Percentiles rank a stretch among this genome's conserved stretches.
Conservation (phyloP, 2,797 vertebrate genomes). For the Urophycis tenuis region DNA sequence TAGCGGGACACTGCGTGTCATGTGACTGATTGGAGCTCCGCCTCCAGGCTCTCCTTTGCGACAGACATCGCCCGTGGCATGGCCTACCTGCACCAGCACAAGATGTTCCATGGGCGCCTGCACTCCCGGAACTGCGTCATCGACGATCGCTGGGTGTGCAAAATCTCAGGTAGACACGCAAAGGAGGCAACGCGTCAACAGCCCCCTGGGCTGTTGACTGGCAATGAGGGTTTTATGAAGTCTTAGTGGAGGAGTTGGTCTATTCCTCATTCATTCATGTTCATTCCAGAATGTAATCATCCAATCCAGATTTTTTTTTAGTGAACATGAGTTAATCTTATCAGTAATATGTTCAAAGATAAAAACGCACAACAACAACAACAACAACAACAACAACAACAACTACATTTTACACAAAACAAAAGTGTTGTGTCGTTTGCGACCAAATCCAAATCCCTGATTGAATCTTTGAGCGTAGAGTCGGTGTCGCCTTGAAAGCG, state of each 20-base stretch:
- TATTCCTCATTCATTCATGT: too few relatives aligned
- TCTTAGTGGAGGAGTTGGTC: too few relatives aligned
- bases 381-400: too few relatives aligned
- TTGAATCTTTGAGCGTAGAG: background rate
- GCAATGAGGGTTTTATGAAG: too few relatives aligned
- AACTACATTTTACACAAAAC: too few relatives aligned
- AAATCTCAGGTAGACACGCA: slow-evolving; percentile 70
- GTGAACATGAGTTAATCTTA: background rate
- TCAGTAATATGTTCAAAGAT: background rate
- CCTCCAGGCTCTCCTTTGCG: slow-evolving; percentile 69
- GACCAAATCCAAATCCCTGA: background rate
- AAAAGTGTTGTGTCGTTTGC: background rate
- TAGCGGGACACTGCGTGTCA: background rate
- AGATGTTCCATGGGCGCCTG: slow-evolving; percentile 67
- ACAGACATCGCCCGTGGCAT: slow-evolving; percentile 70
- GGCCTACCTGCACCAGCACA: slow-evolving; percentile 72
- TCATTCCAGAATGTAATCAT: background rate
- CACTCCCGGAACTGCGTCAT: slow-evolving; percentile 72
- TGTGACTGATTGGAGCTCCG: slow-evolving; percentile 7
- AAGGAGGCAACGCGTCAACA: background rate
- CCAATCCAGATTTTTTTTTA: background rate
- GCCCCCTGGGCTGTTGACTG: background rate
- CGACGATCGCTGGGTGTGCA: slow-evolving; percentile 76
- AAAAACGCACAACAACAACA: background rate
- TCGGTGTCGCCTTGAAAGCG: background rate